Evolutionary conservation across 1,140 invertebrate species (phyloP).

Genomic region (Arctopsyche grandis): DNA sequence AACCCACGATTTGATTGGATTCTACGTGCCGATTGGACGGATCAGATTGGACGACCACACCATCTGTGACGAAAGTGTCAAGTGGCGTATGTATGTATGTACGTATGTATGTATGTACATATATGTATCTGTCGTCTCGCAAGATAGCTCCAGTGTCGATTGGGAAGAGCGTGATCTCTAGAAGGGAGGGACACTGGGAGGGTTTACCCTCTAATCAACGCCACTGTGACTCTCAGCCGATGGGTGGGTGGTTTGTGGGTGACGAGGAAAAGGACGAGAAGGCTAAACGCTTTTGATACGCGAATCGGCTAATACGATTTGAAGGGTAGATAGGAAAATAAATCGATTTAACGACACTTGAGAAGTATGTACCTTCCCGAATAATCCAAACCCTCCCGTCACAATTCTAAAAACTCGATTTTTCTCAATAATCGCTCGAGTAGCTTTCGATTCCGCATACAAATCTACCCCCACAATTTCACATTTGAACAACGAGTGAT

Average conservation of each 20-base stretch:
- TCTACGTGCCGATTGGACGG: neutral
- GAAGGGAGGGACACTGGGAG: neutral
- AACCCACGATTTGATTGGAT: slow-evolving; percentile 34
- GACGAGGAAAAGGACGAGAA: neutral
- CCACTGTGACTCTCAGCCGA: neutral
- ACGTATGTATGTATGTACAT: neutral
- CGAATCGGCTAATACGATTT: slow-evolving; percentile 44
- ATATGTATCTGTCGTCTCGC: neutral
- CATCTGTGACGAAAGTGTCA: slow-evolving; percentile 26
- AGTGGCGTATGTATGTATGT: neutral
- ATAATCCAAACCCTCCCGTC: neutral
- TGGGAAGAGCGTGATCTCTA: neutral
- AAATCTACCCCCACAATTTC: no score
- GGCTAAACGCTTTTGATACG: slow-evolving; percentile 39
- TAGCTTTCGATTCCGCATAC: neutral
- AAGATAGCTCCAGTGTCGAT: neutral
- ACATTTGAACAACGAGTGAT: no score
- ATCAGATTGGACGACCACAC: slow-evolving; percentile 27
- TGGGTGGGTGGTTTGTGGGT: neutral
- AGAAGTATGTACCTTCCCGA: neutral
- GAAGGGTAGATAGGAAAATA: slow-evolving; percentile 35
- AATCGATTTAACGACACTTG: slow-evolving; percentile 34
- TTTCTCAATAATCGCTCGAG: neutral
- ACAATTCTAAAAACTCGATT: neutral
- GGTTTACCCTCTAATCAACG: slow-evolving; percentile 34